Conservation (phyloP, 1,140 invertebrate species). For the Grapholita molesta region DNA sequence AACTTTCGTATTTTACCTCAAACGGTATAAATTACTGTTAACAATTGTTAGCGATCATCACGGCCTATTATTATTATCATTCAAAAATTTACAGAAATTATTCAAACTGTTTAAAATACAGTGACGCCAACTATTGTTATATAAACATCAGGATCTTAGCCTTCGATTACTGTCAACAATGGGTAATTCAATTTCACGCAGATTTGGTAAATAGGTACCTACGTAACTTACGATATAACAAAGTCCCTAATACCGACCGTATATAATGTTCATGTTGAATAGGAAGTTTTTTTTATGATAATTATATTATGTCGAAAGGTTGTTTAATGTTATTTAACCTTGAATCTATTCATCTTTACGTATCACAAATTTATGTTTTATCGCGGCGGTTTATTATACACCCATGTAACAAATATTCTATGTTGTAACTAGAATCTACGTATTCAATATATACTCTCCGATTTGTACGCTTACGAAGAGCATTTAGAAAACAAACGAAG, state of each 20-base stretch:
- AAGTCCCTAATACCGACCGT: not conserved
- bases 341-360: not conserved
- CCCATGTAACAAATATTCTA: too few relatives aligned
- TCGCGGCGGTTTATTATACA: too few relatives aligned
- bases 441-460: not conserved
- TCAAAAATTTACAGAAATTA: not conserved
- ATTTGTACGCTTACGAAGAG: not conserved
- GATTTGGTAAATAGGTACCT: too few relatives aligned
- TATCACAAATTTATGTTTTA: too few relatives aligned
- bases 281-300: not conserved
- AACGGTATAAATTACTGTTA: not conserved
- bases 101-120: not conserved
- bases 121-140: not conserved
- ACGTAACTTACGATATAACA: not conserved
- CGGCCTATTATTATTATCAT: not conserved
- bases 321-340: not conserved
- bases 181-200: not conserved
- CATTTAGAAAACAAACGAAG: conserved; percentile 3
- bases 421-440: not conserved
- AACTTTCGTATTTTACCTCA: not conserved
- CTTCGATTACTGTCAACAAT: not conserved
- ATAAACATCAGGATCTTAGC: not conserved
- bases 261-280: not conserved
- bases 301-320: not conserved
- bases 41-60: not conserved